Conservation (phyloP, 2,113 vertebrate species). For the Aptenodytes patagonicus region DNA sequence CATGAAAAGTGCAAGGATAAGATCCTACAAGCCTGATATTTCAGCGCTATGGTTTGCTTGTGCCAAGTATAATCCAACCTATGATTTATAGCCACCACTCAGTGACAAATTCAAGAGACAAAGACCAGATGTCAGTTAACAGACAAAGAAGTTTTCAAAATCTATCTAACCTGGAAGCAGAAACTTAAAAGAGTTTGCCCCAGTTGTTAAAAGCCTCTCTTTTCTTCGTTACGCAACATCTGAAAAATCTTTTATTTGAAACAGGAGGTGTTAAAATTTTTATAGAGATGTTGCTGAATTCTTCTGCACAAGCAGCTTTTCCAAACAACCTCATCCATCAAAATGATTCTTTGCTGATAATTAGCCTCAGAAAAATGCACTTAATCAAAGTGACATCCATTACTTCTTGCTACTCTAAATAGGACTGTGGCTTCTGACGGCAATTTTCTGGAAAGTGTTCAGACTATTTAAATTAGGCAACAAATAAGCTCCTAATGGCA, state of each 20-base stretch:
- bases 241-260: conserved; percentile 1
- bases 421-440: conserved; percentile 23
- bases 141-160: neutral
- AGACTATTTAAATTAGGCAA: conserved; percentile 39
- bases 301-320: neutral
- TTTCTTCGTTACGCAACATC: neutral
- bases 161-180: neutral
- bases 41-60: neutral
- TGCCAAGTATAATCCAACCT: neutral
- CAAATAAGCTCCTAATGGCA: conserved; percentile 12
- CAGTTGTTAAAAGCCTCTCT: neutral
- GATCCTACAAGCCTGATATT: neutral
- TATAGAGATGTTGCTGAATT: neutral
- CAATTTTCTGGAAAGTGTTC: conserved; percentile 45
- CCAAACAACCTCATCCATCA: conserved; percentile 14
- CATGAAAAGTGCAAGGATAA: neutral
- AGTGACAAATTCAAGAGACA: conserved; percentile 4
- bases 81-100: neutral
- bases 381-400: conserved; percentile 55
- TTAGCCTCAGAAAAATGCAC: conserved; percentile 37
- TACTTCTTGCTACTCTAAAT: conserved; percentile 19
- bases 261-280: neutral
- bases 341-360: conserved; percentile 7
- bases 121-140: neutral
- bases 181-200: neutral